These are phyloP conservation scores for Columba janthina DNA, from an alignment of 2,113 vertebrate genomes.

Conservation along the genomic window DNA sequence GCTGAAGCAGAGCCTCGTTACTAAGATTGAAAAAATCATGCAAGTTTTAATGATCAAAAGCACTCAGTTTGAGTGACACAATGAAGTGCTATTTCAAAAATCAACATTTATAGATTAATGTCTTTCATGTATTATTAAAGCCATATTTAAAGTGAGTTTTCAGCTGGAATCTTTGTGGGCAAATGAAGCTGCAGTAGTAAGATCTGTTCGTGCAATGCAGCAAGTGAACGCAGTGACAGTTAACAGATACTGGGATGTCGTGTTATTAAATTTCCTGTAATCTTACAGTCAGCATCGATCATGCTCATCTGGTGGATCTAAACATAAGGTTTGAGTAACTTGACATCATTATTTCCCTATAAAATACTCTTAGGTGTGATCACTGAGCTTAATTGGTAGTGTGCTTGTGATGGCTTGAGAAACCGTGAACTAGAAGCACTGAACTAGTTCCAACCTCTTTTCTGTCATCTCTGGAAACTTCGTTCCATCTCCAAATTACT, in stretches of 20 bases:
- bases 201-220: background rate
- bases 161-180: background rate
- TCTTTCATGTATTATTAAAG: conserved; percentile 65
- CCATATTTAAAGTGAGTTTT: conserved; percentile 31
- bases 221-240: background rate
- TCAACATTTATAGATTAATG: conserved; percentile 58
- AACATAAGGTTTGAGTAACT: background rate
- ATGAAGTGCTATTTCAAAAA: conserved; percentile 52
- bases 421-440: rapidly evolving
- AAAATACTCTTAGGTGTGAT: background rate
- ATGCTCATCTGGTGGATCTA: background rate
- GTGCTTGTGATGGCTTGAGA: background rate
- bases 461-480: background rate
- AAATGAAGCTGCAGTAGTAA: background rate
- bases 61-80: conserved; percentile 54
- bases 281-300: rapidly evolving
- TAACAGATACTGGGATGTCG: background rate
- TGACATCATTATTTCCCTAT: background rate
- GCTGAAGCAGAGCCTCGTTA: conserved; percentile 11
- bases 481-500: background rate
- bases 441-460: background rate
- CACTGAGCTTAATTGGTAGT: background rate
- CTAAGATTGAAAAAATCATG: background rate
- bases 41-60: conserved; percentile 62
- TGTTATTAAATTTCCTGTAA: background rate